Evolutionary conservation across 2,888 invertebrate genomes (phyloP).

Genomic region (Drosophila monieri): DNA sequence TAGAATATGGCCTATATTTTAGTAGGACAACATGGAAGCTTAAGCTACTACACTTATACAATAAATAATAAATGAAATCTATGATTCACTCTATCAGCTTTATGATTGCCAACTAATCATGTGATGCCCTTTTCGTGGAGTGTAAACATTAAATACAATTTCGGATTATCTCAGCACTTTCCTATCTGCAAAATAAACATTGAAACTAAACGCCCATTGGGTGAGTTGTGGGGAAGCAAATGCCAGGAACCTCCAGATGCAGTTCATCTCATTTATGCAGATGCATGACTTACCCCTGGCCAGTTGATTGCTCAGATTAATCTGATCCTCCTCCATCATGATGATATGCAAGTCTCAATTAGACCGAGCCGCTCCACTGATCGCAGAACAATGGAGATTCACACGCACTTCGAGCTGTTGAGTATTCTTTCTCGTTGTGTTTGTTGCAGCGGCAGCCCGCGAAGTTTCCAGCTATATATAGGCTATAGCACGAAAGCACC

Average conservation of each 20-base stretch:
- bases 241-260: not conserved
- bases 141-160: not conserved
- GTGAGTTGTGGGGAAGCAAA: too few relatives aligned
- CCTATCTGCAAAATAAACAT: not conserved
- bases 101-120: too few relatives aligned
- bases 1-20: too few relatives aligned
- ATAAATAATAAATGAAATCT: too few relatives aligned
- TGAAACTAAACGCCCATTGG: too few relatives aligned
- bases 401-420: constrained; percentile 9
- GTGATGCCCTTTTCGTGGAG: too few relatives aligned
- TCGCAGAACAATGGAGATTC: constrained; percentile 20
- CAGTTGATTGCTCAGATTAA: constrained; percentile 65
- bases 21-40: too few relatives aligned
- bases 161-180: too few relatives aligned
- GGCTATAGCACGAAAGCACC: not conserved
- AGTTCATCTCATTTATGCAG: not conserved
- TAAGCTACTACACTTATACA: too few relatives aligned
- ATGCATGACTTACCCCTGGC: constrained; percentile 75
- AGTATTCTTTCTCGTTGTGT: not conserved
- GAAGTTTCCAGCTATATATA: not conserved
- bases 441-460: constrained; percentile 11
- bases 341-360: constrained; percentile 26
- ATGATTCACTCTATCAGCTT: too few relatives aligned
- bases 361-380: constrained; percentile 13
- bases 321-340: constrained; percentile 46